phyloP scores from a whole-genome alignment of 1,140 invertebrate species.

The Aphis craccivora region DNA sequence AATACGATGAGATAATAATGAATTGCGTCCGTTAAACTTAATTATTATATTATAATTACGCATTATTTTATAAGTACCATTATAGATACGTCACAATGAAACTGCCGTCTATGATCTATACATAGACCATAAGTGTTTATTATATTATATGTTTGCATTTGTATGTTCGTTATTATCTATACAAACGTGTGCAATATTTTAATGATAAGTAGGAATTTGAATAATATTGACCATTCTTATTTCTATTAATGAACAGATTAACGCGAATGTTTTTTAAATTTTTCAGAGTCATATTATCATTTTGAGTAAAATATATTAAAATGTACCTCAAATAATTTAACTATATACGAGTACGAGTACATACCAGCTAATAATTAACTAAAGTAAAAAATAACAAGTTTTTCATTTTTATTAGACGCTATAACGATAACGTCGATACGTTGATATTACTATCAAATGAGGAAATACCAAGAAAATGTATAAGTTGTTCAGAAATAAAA shows the following conservation, averaged over 20 bases:
- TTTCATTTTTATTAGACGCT: neutral
- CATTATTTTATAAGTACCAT: neutral
- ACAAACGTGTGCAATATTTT: neutral
- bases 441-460: neutral
- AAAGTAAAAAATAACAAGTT: neutral
- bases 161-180: neutral
- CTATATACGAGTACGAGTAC: neutral
- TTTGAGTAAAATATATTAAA: neutral
- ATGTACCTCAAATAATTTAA: neutral
- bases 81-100: neutral
- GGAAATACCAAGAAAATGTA: neutral
- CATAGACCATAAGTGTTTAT: neutral
- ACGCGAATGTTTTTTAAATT: neutral
- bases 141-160: neutral
- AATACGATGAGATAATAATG: neutral
- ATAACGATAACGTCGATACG: neutral
- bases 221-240: neutral
- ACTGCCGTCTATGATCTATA: no score
- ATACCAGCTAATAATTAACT: neutral
- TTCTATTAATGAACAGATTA: neutral
- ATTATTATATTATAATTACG: constrained; percentile 5
- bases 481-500: neutral
- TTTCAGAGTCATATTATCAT: neutral
- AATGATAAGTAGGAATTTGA: neutral
- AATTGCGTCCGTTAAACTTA: neutral